phyloP scores from a whole-genome alignment of 2,113 vertebrate species.

The Pseudopipra pipra region DNA sequence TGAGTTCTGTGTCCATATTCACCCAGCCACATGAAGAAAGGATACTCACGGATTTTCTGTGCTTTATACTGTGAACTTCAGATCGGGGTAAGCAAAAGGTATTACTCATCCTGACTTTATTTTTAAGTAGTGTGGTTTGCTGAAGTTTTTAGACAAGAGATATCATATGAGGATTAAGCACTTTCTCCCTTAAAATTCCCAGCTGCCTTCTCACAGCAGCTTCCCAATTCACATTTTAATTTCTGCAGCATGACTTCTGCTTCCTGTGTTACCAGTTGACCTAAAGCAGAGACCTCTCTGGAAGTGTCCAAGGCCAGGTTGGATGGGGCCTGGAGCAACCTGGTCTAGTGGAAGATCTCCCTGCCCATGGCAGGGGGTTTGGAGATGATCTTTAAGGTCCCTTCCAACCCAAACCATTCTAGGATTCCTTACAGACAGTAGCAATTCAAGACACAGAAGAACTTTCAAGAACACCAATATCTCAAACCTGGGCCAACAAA shows the following conservation, averaged over 20 bases:
- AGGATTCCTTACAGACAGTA: neutral
- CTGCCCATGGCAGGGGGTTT: neutral
- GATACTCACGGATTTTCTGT: neutral
- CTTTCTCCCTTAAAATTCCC: neutral
- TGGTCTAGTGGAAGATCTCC: neutral
- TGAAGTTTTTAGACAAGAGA: neutral
- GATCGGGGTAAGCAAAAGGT: neutral
- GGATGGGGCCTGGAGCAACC: neutral
- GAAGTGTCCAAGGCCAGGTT: neutral
- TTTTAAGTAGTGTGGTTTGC: neutral
- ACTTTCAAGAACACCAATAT: neutral
- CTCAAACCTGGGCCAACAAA: neutral
- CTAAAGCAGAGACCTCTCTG: neutral
- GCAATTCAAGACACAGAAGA: neutral
- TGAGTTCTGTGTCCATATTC: neutral
- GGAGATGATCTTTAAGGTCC: neutral
- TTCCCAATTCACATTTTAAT: neutral
- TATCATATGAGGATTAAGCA: neutral
- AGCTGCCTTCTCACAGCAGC: neutral
- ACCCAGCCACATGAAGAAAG: neutral
- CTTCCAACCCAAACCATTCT: neutral
- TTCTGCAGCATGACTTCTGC: neutral
- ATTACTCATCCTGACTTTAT: neutral
- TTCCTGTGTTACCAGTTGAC: neutral
- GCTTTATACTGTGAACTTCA: neutral